Evolutionary conservation across 2,797 vertebrate genomes (phyloP), one percentile per base, ranked within the genome.

Genomic region (Pterois miles): DNA sequence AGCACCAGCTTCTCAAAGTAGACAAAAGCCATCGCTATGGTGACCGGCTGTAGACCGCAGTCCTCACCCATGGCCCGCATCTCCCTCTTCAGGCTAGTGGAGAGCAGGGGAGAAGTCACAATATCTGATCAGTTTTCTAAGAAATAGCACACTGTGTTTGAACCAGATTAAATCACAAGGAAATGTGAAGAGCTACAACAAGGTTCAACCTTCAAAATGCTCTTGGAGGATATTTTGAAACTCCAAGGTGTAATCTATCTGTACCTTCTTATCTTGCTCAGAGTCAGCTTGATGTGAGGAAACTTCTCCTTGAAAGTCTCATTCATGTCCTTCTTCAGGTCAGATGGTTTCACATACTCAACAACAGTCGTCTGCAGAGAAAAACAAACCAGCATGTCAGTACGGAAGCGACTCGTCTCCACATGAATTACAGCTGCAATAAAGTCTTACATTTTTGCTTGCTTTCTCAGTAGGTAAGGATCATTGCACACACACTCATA

Each of bases 261-360:
- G 90, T 91, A 99, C 98, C 98, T 99, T 92, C 97, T 96, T 59
- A 99, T 99, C 92, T 99, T 99, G 95, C 98, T 99, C 83, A 99
- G 83, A 0, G 98, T 99, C 75, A 99, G 92, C 81, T 96, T 98
- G 91, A 99, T 97, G 88, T 99, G 96, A 57, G 98, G 98, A 93
- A 99, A 99, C 93, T 97, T 98, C 89, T 99, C 98, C 83, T 89
- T 97, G 83, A 99, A 99, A 0, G 96, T 98, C 93, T 99, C 98
- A 0, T 99, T 99, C 98, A 99, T 99, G 92, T 98, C 96, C 88
- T 99, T 99, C 92, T 99, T 99, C 94, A 99, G 95, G 90, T 99
- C 98, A 0, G 97, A 97, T 0, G 98, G 98, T 86, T 99, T 99
- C 86, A 99, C 98, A 0, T 99, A 99, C 87, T 99, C 98, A 9